Evolutionary conservation across 2,888 invertebrate genomes (phyloP).

Genomic region (Criorhina ranunculi): DNA sequence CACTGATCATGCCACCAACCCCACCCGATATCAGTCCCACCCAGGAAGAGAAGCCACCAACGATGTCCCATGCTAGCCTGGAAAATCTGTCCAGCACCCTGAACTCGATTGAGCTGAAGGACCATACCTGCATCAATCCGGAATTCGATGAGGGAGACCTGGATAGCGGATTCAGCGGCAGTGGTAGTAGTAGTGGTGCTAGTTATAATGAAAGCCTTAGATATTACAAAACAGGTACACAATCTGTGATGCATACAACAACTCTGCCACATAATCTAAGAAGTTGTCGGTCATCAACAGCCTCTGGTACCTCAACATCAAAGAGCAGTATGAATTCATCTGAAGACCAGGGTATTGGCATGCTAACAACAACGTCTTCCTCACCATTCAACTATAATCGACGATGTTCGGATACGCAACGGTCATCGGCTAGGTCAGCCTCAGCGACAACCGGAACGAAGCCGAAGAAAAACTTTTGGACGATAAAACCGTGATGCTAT

Average conservation of each 20-base stretch:
- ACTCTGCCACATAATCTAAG: constrained; percentile 83
- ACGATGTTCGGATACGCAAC: constrained; percentile 83
- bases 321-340: constrained; percentile 84
- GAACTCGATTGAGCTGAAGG: constrained; percentile 84
- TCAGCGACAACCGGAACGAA: constrained; percentile 82
- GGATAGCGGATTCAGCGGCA: constrained; percentile 90
- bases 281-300: constrained; percentile 84
- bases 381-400: constrained; percentile 82
- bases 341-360: constrained; percentile 83
- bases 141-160: constrained; percentile 86
- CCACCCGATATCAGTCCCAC: constrained; percentile 84
- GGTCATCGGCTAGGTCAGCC: constrained; percentile 81
- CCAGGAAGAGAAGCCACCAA: constrained; percentile 85
- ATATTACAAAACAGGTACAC: constrained; percentile 84
- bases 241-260: constrained; percentile 79
- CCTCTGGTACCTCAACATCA: constrained; percentile 83
- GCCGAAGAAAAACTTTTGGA: constrained; percentile 84
- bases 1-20: constrained; percentile 93
- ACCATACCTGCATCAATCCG: constrained; percentile 84
- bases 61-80: constrained; percentile 82
- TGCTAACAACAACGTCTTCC: constrained; percentile 79
- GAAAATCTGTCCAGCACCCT: constrained; percentile 83
- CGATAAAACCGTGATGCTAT: constrained; percentile 85
- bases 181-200: constrained; percentile 91
- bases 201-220: constrained; percentile 91